Base-by-base conservation (phyloP, 2,888 invertebrate genomes). In the Agrotis exclamationis region DNA sequence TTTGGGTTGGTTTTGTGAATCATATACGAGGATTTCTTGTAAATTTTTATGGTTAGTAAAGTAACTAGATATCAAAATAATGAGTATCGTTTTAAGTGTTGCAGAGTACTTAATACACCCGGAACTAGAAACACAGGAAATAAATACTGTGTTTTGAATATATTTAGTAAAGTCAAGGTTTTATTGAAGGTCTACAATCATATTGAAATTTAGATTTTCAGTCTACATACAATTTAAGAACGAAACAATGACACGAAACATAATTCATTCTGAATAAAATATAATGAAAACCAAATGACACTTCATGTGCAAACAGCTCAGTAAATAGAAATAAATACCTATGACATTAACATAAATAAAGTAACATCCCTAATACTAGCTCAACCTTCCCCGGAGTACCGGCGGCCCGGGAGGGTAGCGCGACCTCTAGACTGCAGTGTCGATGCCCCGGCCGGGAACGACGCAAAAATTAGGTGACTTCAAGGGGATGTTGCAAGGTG, bases 351-450 rank as follows among this genome's bases (percentile, higher is more conserved):
- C 54, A 79, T 71, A 58, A 39, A 67, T 63, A 51, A 48, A 39
- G 45, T 48, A 62, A 62, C 63, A 76, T 77, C 79, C 67, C 68
- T 20, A 45, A n/a, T 47, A 16, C 22, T 45, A 0, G 47, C 53
- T 33, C 70, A 74, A 81, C 82, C 81, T 82, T 75, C 64, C 63
- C 66, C 66, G 62, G 20, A 3, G 47, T 48, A 62, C 44, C 50
- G 47, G 70, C 58, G 70, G 67, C 47, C 47, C 63, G 56, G 70
- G 59, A 39, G 69, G 64, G 69, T 63, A 57, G 58, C 18, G 24
- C 85, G 85, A 83, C 85, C 85, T 85, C 84, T 79, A 85, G 85
- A 85, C 85, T 74, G 68, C 22, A 28, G 60, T 76, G 82, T 84
- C 85, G 78, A 70, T 76, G 79, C 75, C 75, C 82, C 70, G 76